A percentile compares a stretch with the other conserved stretches of the same genome.
Evolutionary conservation across 2,113 vertebrate genomes (phyloP).

Genomic region (Paradoxurus hermaphroditus): DNA sequence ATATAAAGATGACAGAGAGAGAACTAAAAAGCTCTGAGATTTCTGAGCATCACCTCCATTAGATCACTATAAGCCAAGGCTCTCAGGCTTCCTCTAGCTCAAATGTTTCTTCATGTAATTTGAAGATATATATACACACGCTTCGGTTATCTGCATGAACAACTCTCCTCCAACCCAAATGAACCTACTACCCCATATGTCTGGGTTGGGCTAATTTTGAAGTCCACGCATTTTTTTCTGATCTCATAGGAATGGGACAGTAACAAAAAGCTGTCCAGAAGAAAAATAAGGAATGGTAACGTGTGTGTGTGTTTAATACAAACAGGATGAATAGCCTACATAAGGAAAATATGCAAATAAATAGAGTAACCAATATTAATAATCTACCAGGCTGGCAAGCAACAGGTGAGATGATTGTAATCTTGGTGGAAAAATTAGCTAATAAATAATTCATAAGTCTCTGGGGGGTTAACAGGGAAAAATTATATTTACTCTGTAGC

Average conservation of each 20-base stretch:
- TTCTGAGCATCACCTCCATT: neutral
- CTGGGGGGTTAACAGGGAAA: neutral
- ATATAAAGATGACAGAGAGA: neutral
- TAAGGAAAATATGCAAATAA: neutral
- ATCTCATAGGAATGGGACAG: neutral
- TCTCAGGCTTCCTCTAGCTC: neutral
- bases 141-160: neutral
- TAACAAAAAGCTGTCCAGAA: neutral
- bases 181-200: neutral
- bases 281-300: neutral
- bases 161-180: neutral
- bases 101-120: neutral
- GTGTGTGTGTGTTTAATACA: neutral
- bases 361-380: neutral
- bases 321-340: neutral
- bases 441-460: slow-evolving; percentile 34
- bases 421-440: neutral
- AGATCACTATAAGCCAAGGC: neutral
- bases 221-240: neutral
- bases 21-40: neutral
- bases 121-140: neutral
- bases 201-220: neutral
- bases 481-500: neutral
- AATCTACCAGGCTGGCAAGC: neutral
- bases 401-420: neutral